phyloP scores from a whole-genome alignment of 2,113 vertebrate genomes.

The Galbula dea region DNA sequence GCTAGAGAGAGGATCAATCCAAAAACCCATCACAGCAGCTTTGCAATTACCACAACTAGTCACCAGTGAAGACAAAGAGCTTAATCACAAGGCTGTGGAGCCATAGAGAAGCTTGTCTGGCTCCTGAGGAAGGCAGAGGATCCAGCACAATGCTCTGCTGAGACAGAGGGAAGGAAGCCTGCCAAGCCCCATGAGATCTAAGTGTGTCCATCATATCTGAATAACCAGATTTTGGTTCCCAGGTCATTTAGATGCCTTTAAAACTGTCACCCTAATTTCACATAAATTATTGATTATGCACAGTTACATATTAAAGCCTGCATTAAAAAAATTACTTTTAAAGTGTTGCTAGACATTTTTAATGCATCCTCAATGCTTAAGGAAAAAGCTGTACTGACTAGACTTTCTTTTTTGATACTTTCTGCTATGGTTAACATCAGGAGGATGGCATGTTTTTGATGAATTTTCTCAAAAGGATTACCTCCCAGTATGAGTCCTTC shows the following conservation, averaged over 20 bases:
- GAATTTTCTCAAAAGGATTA: slow-evolving; percentile 25
- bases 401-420: background rate
- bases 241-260: background rate
- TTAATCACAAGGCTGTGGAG: background rate
- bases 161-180: background rate
- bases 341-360: slow-evolving; percentile 5
- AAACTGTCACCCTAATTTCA: background rate
- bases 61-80: background rate
- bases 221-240: background rate
- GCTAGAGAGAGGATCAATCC: background rate
- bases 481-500: slow-evolving; percentile 13
- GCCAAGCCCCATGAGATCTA: background rate
- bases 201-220: background rate
- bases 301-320: background rate
- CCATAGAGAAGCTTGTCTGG: background rate
- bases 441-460: background rate
- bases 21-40: background rate
- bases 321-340: background rate
- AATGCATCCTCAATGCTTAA: background rate
- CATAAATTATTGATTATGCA: background rate
- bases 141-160: fast-evolving
- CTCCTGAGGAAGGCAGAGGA: background rate
- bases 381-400: background rate
- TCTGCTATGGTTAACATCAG: slow-evolving; percentile 3
- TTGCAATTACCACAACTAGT: background rate